Conservation (phyloP, 2,888 invertebrate species). For the Pseudolycoriella hygida region DNA sequence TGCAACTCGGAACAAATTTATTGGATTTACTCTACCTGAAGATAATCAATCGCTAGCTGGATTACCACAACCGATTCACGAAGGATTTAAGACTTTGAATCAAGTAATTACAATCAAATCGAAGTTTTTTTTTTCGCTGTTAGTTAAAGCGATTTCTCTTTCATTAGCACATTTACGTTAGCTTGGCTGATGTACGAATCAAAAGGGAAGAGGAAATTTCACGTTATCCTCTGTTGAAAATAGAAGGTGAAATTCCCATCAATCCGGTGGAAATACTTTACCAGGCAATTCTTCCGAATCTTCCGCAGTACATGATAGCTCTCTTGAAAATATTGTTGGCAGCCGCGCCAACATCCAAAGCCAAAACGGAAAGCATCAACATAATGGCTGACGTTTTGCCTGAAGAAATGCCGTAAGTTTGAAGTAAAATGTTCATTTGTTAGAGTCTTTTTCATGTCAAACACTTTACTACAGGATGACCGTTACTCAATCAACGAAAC, state of each 20-base stretch:
- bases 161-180: conserved; percentile 75
- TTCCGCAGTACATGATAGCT: conserved; percentile 96
- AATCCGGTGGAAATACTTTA: conserved; percentile 82
- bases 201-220: conserved; percentile 82
- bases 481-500: conserved; percentile 81
- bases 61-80: conserved; percentile 90
- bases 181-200: conserved; percentile 81
- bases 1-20: conserved; percentile 82
- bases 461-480: conserved; percentile 73
- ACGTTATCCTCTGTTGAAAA: conserved; percentile 74
- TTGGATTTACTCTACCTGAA: conserved; percentile 78
- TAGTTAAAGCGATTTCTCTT: neutral
- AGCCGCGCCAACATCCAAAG: conserved; percentile 97
- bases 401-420: conserved; percentile 80
- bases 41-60: conserved; percentile 85
- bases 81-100: conserved; percentile 80
- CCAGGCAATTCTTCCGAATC: conserved; percentile 83
- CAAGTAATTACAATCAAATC: conserved; percentile 27
- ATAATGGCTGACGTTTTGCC: conserved; percentile 96
- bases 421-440: no score
- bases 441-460: no score
- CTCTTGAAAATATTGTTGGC: conserved; percentile 90
- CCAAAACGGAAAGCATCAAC: conserved; percentile 94
- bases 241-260: conserved; percentile 58
- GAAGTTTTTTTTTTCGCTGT: neutral